Evolutionary conservation across 2,888 invertebrate species (phyloP).

Genomic region (Bedellia somnulentella): DNA sequence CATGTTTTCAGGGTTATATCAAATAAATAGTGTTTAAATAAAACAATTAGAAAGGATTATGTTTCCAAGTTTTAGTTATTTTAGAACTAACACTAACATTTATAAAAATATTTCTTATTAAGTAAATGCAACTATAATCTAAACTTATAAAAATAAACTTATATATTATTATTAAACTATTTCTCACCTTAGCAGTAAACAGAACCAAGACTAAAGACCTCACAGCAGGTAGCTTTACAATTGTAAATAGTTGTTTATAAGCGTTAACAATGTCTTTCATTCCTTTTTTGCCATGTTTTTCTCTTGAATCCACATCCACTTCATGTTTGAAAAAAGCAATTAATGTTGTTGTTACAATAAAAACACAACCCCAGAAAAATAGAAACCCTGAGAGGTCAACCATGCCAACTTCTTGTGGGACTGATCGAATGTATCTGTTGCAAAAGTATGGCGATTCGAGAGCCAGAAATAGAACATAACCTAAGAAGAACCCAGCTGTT

Average conservation of each 20-base stretch:
- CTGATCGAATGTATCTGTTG: conserved; percentile 83
- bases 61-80: no score
- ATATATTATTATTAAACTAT: no score
- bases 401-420: conserved; percentile 70
- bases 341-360: conserved; percentile 86
- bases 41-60: no score
- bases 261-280: conserved; percentile 62
- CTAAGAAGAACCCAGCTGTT: conserved; percentile 95
- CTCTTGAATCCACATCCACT: conserved; percentile 27
- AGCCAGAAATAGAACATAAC: conserved; percentile 95
- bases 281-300: conserved; percentile 27
- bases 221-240: conserved; percentile 82
- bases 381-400: conserved; percentile 81
- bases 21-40: no score
- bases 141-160: no score
- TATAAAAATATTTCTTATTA: no score
- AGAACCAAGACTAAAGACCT: conserved; percentile 76
- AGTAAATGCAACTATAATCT: no score
- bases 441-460: conserved; percentile 95
- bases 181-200: conserved; percentile 87
- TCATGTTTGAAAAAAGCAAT: conserved; percentile 89
- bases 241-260: conserved; percentile 80
- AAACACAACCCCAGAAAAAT: conserved; percentile 93
- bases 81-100: no score
- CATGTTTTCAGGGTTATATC: no score